These are phyloP conservation scores for Dromaius novaehollandiae DNA, from an alignment of 2,113 vertebrate species.

Conservation along the genomic window DNA sequence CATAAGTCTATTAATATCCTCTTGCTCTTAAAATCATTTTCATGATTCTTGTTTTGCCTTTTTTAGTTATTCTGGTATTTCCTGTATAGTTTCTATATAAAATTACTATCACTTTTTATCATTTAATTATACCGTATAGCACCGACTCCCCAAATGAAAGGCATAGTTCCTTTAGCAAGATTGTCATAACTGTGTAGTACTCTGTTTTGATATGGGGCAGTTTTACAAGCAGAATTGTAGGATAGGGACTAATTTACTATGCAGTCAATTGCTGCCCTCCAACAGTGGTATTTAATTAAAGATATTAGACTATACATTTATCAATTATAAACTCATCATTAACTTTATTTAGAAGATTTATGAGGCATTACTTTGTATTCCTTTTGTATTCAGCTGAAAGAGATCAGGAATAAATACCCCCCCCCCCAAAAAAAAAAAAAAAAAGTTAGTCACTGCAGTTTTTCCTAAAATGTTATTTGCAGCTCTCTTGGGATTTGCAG, in stretches of 20 bases:
- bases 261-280: not conserved
- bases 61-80: not conserved
- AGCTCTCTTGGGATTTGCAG: not conserved
- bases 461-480: not conserved
- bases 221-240: not conserved
- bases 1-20: not conserved
- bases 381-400: not conserved
- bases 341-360: not conserved
- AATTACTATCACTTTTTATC: not conserved
- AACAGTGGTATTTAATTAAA: not conserved
- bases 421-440: not conserved
- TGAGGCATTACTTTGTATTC: not conserved
- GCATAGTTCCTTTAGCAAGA: not conserved
- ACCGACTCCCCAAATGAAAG: not conserved
- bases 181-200: not conserved
- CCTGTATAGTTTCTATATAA: not conserved
- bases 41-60: not conserved
- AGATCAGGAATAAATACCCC: not conserved
- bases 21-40: not conserved
- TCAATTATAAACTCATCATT: not conserved
- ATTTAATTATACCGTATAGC: not conserved
- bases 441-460: not conserved
- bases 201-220: not conserved
- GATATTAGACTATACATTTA: not conserved
- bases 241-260: not conserved